Evolutionary conservation across 2,797 vertebrate genomes (phyloP), one percentile per base, ranked within the genome.

Genomic region (Danio jaintianensis): DNA sequence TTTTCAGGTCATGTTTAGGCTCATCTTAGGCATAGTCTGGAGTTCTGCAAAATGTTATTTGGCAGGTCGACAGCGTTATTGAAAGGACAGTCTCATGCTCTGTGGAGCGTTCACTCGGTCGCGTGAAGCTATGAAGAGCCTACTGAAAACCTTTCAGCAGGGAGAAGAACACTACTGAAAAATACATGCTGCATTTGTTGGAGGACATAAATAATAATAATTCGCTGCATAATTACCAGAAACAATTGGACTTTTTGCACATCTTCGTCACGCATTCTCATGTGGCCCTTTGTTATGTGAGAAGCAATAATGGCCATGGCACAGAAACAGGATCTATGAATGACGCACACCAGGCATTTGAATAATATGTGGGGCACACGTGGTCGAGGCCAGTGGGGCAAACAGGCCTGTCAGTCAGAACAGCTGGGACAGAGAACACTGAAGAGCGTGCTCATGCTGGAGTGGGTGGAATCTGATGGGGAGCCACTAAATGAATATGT

Each of bases 341-440:
- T 68, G 77, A 55, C 78, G 69, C 75, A 80, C 66, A 22, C 38
- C 78, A 63, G 53, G 70, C 78, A 83, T 86, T 81, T 79, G 50
- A 79, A 86, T 84, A 79, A 83, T 82, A 81, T 64, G 85, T 86
- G 83, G 83, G 83, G 72, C 56, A 72, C 43, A 77, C 77, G 83
- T 71, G 43, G 71, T 61, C 15, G 53, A 71, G 78, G 64, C 45
- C 59, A 79, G 48, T 76, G 81, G 79, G 73, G 70, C 77, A 81
- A 79, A 80, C 77, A 64, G 43, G 78, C 38, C 66, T 76, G 75
- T 78, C 74, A 78, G 79, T 78, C 20, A 56, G 18, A 71, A 64
- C 63, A 78, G 78, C 58, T 76, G 63, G 50, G 59, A 36, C 15
- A 67, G 42, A 48, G 59, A 70, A 72, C 55, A 69, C 63, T 8